Base-by-base conservation (phyloP, 35 echinoderm and acorn worm genomes). In the Ophioderma brevispina region DNA sequence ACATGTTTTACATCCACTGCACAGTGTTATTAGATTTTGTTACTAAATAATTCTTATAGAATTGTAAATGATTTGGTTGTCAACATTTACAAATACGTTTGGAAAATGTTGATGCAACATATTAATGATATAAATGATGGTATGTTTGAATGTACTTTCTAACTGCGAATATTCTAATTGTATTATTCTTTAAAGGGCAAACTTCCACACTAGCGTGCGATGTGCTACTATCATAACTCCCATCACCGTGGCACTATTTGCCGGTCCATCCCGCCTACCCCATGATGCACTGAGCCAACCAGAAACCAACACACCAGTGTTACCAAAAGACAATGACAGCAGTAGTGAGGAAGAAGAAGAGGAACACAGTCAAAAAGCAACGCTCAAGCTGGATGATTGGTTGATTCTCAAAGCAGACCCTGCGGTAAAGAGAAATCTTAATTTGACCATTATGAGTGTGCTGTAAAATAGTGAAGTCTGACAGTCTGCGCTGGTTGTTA, bases 331-430 rank as follows among this genome's bases (percentile, higher is more conserved):
- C 25, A 23, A 90, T 32, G 55, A 93, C 87, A 75, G 84, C 82
- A 56, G 75, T 84, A 89, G 93, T 28, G 90, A 91, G 36, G 90
- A 63, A 17, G 90, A 86, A 25, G 89, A 85, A 13, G 86, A 56
- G 2, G 82, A 82, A 18, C 55, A 31, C 19, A 79, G 40, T 41
- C 55, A 63, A 23, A 95, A 91, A 88, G 86, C 90, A 31, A 84
- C 49, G 55, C 80, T 99, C 32, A 99, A 95, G 80, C 76, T 99
- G 85, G 97, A 99, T 64, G 88, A 95, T 8, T 95, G 89, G 94
- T 40, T 95, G 11, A 75, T 91, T 0, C 76, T 92, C 59, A 95
- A 84, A 31, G 80, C 85, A 32, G 94, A 91, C 38, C 79, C 94
- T 82, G 55, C 75, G 84, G 93, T 94, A 18, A n/a, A n/a, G n/a